phyloP scores from a whole-genome alignment of 2,888 invertebrate species.

The Eudiplozoon nipponicum region DNA sequence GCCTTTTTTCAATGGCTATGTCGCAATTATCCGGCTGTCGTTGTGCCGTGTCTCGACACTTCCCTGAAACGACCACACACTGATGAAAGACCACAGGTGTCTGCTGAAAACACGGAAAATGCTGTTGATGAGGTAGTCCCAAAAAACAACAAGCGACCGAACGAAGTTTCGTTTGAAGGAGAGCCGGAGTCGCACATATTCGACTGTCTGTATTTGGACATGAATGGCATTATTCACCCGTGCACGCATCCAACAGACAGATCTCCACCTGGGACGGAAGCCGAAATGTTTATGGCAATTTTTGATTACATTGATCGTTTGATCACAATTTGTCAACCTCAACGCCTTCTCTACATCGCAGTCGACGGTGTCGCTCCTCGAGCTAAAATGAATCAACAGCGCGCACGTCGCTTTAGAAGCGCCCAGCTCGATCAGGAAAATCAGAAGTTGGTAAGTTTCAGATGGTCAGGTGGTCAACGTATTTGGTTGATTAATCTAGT shows the following conservation, averaged over 20 bases:
- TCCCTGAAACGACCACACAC: too few species aligned
- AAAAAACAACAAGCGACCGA: conserved; percentile 20
- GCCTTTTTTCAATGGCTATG: too few species aligned
- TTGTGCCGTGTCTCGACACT: too few species aligned
- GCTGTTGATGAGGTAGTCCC: conserved; percentile 9
- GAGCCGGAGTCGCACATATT: conserved; percentile 61
- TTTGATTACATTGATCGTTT: conserved; percentile 88
- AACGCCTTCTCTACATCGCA: conserved; percentile 75
- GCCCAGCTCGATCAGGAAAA: too few species aligned
- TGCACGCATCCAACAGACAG: conserved; percentile 92
- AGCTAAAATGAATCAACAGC: conserved; percentile 97
- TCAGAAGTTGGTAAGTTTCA: too few species aligned
- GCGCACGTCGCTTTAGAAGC: conserved; percentile 72
- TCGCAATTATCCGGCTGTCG: too few species aligned
- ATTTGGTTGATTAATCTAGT: too few species aligned
- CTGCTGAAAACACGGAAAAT: too few species aligned
- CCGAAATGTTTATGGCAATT: conserved; percentile 97
- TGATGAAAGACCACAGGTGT: too few species aligned
- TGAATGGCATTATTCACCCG: conserved; percentile 98
- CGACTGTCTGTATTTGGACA: conserved; percentile 85
- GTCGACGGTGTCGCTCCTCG: conserved; percentile 93
- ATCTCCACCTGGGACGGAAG: conserved; percentile 78
- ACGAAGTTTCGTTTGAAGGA: conserved; percentile 46
- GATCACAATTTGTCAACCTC: conserved; percentile 57
- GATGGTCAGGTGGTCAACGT: too few species aligned